These are phyloP conservation scores for Tragelaphus eurycerus DNA, from an alignment of 2,797 vertebrate species.

Conservation along the genomic window DNA sequence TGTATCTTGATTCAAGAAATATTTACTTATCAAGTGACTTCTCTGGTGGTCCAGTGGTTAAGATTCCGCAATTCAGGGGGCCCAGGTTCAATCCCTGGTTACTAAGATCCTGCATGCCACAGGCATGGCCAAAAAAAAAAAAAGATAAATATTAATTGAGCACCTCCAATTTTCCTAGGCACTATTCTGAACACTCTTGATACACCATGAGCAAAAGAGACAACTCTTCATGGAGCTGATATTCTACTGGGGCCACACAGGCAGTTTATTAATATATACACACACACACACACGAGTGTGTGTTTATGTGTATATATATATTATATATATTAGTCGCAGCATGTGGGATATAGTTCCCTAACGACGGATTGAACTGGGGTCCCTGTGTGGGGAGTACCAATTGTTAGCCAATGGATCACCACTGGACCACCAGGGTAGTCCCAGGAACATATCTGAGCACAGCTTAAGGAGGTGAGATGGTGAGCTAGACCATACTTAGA, in stretches of 20 bases:
- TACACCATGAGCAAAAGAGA: neutral
- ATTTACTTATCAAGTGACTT: neutral
- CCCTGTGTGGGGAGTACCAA: neutral
- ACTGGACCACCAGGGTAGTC: neutral
- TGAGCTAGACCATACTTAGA: neutral
- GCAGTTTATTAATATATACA: neutral
- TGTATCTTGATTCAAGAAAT: neutral
- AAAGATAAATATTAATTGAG: neutral
- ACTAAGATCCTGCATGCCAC: neutral
- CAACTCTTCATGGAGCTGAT: neutral
- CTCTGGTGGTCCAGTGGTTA: neutral
- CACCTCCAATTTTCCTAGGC: neutral
- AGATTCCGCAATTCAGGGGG: neutral
- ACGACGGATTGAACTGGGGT: neutral
- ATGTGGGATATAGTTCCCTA: neutral
- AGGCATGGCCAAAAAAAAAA: neutral
- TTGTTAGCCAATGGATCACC: neutral
- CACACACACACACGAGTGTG: accelerated
- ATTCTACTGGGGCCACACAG: neutral
- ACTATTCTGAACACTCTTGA: neutral
- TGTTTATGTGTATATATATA: neutral
- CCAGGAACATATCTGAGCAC: neutral
- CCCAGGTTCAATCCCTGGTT: neutral
- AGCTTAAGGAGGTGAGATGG: neutral
- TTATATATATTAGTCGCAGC: neutral